Conservation (phyloP, 2,113 vertebrate species). For the Rafetus swinhoei region DNA sequence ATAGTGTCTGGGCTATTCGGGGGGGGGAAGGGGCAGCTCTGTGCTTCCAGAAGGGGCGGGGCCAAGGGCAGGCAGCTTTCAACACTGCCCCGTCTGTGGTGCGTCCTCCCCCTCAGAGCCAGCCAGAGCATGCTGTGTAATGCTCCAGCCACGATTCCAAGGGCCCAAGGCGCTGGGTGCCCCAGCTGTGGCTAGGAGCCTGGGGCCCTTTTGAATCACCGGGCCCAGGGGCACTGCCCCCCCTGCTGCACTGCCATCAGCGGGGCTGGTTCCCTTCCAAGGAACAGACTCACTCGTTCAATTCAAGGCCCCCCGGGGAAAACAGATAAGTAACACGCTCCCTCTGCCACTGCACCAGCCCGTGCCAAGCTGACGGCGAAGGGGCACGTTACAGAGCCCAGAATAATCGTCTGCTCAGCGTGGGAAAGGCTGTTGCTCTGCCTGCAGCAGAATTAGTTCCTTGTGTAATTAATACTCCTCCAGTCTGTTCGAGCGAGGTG, state of each 20-base stretch:
- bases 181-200: too few relatives aligned
- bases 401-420: rapidly evolving
- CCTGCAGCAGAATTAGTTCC: neutral
- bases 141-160: too few relatives aligned
- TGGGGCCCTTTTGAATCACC: too few relatives aligned
- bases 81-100: too few relatives aligned
- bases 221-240: too few relatives aligned
- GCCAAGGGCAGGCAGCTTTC: too few relatives aligned
- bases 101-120: too few relatives aligned
- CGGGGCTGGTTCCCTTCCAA: neutral
- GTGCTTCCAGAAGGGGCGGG: too few relatives aligned
- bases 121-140: too few relatives aligned
- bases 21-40: too few relatives aligned
- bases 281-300: neutral
- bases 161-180: too few relatives aligned
- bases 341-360: neutral
- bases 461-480: neutral
- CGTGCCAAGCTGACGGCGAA: neutral
- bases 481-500: neutral
- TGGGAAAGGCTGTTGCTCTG: neutral
- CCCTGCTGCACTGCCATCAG: too few relatives aligned
- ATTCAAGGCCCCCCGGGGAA: neutral
- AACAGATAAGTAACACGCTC: neutral
- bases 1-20: neutral
- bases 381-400: rapidly evolving